Conservation (phyloP, 1,140 invertebrate genomes). For the Ladona fulva region DNA sequence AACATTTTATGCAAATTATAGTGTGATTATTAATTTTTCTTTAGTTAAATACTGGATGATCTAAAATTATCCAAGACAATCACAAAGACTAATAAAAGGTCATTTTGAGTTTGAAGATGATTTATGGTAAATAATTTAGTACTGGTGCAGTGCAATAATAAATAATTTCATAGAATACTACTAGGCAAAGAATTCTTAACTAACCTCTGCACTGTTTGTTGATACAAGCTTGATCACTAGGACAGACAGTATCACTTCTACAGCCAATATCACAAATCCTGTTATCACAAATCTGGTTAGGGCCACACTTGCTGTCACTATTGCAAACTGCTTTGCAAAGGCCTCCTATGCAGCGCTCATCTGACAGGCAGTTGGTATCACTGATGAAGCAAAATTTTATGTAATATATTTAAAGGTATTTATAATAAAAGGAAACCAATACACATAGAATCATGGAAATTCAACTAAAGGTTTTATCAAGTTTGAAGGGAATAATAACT, state of each 20-base stretch:
- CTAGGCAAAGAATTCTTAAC: conserved; percentile 20
- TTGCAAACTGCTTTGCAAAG: conserved; percentile 76
- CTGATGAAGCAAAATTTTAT: conserved; percentile 42
- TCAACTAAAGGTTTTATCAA: no score
- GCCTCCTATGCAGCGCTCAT: conserved; percentile 72
- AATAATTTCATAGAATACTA: background rate
- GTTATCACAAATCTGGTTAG: conserved; percentile 76
- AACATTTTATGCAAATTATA: no score
- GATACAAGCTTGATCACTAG: conserved; percentile 62
- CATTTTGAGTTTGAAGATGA: conserved; percentile 11
- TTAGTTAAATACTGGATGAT: no score
- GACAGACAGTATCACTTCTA: conserved; percentile 69
- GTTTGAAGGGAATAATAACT: no score
- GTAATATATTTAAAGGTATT: no score
- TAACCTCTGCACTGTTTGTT: conserved; percentile 70
- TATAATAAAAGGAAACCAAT: background rate
- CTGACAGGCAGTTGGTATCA: conserved; percentile 67
- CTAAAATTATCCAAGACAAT: no score
- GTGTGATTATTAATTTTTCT: no score
- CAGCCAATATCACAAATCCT: conserved; percentile 77
- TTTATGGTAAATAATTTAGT: conserved; percentile 13
- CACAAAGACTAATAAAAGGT: no score
- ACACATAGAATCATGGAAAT: no score
- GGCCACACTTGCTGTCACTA: conserved; percentile 66
- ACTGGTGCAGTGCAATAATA: conserved; percentile 12